A percentile compares a stretch with the other conserved stretches of the same genome.
Conservation (phyloP, 2,797 vertebrate genomes). For the Sebastes iracundus region DNA sequence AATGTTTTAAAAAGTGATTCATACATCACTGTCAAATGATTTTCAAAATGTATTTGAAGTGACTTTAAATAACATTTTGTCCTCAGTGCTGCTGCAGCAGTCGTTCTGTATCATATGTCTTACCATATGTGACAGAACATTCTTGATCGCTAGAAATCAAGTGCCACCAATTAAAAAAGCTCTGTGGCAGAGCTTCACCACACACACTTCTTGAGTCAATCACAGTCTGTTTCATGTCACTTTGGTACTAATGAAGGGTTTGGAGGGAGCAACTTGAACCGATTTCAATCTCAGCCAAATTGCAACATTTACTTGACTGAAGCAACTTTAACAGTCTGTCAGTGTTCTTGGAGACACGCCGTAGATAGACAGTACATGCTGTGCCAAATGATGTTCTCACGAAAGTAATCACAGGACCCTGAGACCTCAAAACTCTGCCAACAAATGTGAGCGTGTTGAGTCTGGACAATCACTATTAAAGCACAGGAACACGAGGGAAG, state of each 20-base stretch:
- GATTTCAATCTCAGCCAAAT: constrained; percentile 19
- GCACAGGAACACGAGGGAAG: constrained; percentile 65
- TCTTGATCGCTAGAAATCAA: neutral
- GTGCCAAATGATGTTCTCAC: constrained; percentile 52
- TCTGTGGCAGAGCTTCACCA: neutral
- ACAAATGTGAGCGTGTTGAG: constrained; percentile 61
- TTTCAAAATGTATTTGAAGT: neutral
- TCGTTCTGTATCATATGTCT: neutral
- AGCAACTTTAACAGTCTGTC: constrained; percentile 42
- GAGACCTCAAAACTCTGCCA: constrained; percentile 68
- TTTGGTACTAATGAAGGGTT: neutral
- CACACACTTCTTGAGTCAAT: neutral
- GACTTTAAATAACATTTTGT: neutral
- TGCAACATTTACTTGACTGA: constrained; percentile 3
- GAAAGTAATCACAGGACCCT: constrained; percentile 49
- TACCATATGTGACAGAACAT: neutral
- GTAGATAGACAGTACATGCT: constrained; percentile 4
- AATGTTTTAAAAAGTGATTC: neutral
- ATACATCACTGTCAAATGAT: neutral
- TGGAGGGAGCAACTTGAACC: constrained; percentile 3
- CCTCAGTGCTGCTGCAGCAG: neutral
- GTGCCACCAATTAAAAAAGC: neutral
- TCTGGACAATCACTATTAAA: constrained; percentile 80
- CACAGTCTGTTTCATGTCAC: constrained; percentile 2
- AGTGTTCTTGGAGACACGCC: constrained; percentile 28